Percentiles rank a stretch among this genome's conserved stretches.
Evolutionary conservation across 2,113 vertebrate species (phyloP).

Genomic region (Erpornis zantholeuca): DNA sequence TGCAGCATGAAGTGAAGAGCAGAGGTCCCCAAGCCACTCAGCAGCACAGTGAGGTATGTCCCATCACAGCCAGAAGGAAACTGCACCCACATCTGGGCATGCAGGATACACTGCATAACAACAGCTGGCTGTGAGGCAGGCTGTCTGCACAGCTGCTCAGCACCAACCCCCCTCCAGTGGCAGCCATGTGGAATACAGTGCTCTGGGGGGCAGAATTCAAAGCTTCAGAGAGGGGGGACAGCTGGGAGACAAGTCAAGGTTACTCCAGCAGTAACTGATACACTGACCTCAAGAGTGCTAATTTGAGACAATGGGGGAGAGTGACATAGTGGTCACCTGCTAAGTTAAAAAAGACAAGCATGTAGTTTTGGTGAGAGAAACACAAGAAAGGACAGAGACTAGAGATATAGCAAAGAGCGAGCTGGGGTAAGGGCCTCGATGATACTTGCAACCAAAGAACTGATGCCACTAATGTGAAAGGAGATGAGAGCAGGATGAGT

Average conservation of each 20-base stretch:
- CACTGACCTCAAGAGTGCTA: conserved; percentile 39
- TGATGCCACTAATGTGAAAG: background rate
- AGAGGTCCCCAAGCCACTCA: background rate
- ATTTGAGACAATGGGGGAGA: conserved; percentile 42
- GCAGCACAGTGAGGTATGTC: background rate
- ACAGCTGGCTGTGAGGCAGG: background rate
- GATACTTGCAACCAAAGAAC: background rate
- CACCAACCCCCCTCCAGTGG: background rate
- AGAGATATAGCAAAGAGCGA: background rate
- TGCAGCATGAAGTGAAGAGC: background rate
- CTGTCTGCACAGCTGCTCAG: background rate
- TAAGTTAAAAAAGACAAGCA: conserved; percentile 28
- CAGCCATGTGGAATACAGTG: accelerated
- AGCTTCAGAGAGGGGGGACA: background rate
- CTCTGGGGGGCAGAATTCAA: background rate
- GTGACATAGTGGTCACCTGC: conserved; percentile 20
- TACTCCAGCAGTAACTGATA: conserved; percentile 50
- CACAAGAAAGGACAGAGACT: background rate
- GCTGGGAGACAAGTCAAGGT: conserved; percentile 54
- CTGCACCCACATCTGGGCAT: background rate
- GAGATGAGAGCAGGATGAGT: background rate
- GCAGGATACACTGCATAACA: background rate
- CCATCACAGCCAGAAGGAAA: background rate
- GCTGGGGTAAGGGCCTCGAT: background rate
- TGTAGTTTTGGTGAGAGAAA: background rate